Evolutionary conservation across 2,797 vertebrate species (phyloP).

Genomic region (Fistularia tabacaria): DNA sequence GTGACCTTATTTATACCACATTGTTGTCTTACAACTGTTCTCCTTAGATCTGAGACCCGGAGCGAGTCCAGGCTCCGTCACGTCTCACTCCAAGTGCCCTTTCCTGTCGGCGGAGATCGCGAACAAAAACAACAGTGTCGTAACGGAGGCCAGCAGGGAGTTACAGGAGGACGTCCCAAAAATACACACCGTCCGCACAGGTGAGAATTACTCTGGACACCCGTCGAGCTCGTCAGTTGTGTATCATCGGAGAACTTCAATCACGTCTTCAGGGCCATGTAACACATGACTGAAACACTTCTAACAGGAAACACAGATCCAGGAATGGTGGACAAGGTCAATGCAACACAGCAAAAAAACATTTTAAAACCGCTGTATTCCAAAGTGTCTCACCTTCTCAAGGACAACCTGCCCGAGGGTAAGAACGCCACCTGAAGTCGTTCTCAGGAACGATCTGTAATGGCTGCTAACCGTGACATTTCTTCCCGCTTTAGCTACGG

Average conservation of each 20-base stretch:
- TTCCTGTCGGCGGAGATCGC: slow-evolving; percentile 89
- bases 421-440: slow-evolving; percentile 31
- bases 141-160: slow-evolving; percentile 82
- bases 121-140: slow-evolving; percentile 79
- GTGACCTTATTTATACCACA: too few species aligned
- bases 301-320: slow-evolving; percentile 57
- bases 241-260: not conserved
- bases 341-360: slow-evolving; percentile 64
- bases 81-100: slow-evolving; percentile 80
- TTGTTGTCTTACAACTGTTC: too few species aligned
- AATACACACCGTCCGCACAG: slow-evolving; percentile 70
- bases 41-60: too few species aligned
- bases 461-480: not conserved
- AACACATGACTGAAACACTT: not conserved
- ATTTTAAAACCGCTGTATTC: slow-evolving; percentile 75
- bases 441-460: not conserved
- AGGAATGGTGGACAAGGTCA: slow-evolving; percentile 40
- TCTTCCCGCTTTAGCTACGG: slow-evolving; percentile 68
- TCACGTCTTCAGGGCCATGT: too few species aligned
- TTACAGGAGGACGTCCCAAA: slow-evolving; percentile 88
- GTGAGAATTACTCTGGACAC: slow-evolving; percentile 51
- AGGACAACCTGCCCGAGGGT: slow-evolving; percentile 89
- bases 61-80: slow-evolving; percentile 45
- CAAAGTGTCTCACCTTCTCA: slow-evolving; percentile 82
- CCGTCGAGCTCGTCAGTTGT: not conserved